Base-by-base conservation (phyloP, 2,888 invertebrate genomes). In the Ichneumon xanthorius region DNA sequence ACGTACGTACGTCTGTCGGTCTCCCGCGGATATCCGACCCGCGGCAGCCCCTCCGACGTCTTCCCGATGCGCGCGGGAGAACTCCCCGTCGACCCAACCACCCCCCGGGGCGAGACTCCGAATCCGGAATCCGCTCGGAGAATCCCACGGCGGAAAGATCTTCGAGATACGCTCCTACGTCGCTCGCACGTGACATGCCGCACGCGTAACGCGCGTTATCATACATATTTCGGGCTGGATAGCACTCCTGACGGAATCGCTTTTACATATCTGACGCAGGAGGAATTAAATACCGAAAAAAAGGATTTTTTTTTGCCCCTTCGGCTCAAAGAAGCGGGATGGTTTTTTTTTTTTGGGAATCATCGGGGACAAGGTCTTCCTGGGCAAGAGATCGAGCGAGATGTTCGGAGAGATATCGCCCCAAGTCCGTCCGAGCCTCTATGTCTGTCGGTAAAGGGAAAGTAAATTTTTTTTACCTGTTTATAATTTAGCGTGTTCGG, bases 1-100 rank as follows among this genome's bases (percentile, higher is more conserved):
- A 65, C 75, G 45, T 61, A 76, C 65, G 50, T 76, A 76, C 76
- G 76, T 65, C 76, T 65, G 76, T 76, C 75, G 50, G 63, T 48
- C 63, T 50, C 6, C 33, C 65, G 33, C 50, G 63, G 63, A 76
- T 76, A 76, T 76, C 65, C 75, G 19, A 14, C 45, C 19, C 50
- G n/a, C 55, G 40, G 72, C 45, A 61, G 45, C 33, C 50, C 50
- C 63, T 19, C 48, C n/a, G 45, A 4, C 63, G 63, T 50, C 33
- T 63, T 75, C 11, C n/a, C 65, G 75, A 65, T 76, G 33, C 63
- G 48, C 48, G 50, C 26, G 63, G 26, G 63, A 65, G 73, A 61
- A 61, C 30, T 61, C 30, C 7, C 61, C 30, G 5, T 19, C 58
- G 19, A 9, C 26, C 30, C 30, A 30, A 30, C 30, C 4, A 1